Percentiles rank a stretch among this genome's conserved stretches.
Evolutionary conservation across 2,113 vertebrate genomes (phyloP).

Genomic region (Tautogolabrus adspersus): DNA sequence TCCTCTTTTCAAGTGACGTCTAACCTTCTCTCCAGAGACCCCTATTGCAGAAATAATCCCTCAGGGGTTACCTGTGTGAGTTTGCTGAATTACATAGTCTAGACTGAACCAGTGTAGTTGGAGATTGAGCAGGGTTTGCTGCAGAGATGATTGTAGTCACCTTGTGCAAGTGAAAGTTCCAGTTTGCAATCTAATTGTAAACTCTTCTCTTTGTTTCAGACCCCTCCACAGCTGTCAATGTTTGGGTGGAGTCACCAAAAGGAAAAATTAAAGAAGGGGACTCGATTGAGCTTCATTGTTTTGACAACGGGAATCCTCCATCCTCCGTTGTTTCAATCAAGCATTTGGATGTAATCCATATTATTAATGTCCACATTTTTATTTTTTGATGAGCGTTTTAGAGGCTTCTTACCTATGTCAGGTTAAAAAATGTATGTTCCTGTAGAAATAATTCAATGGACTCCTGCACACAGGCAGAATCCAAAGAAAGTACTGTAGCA

Average conservation of each 20-base stretch:
- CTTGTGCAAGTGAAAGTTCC: background rate
- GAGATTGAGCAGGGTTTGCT: background rate
- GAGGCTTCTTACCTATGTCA: background rate
- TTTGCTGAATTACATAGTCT: too few relatives aligned
- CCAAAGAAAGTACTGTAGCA: too few relatives aligned
- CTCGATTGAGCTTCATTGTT: constrained; percentile 54
- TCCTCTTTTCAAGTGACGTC: too few relatives aligned
- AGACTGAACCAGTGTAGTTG: background rate
- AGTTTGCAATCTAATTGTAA: background rate
- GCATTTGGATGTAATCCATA: fast-evolving
- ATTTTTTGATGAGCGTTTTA: background rate
- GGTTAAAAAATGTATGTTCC: background rate
- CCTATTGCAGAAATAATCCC: too few relatives aligned
- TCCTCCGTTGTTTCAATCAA: background rate
- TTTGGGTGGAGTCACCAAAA: constrained; percentile 75
- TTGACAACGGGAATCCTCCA: constrained; percentile 53
- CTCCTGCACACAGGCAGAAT: too few relatives aligned
- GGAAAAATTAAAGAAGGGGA: constrained; percentile 75
- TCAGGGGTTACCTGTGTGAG: too few relatives aligned
- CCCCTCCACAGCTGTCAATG: constrained; percentile 46
- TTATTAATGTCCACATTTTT: background rate
- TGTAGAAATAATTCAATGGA: too few relatives aligned
- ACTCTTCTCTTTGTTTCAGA: constrained; percentile 58
- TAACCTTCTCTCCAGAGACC: too few relatives aligned
- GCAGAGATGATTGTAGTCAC: background rate